Conservation (phyloP, 30 jellyfish, hydroid and myxozoan genomes). For the Nemopilema nomurai region DNA sequence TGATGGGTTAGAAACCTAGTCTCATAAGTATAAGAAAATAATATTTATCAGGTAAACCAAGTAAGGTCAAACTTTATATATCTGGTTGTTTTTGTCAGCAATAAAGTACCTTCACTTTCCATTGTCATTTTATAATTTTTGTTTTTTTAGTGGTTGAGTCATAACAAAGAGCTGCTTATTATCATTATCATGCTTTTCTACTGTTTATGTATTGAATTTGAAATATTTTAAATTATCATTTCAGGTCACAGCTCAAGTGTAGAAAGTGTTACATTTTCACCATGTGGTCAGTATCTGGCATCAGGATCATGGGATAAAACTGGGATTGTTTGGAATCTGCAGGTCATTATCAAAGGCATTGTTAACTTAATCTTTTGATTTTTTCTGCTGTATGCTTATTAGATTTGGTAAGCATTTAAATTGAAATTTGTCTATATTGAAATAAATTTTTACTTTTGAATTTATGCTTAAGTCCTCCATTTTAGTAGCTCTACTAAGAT, state of each 20-base stretch:
- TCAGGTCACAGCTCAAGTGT: slow-evolving; percentile 60
- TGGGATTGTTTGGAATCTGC: slow-evolving; percentile 62
- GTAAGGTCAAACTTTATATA: too few relatives aligned
- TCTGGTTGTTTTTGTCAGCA: too few relatives aligned
- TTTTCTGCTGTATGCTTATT: neutral
- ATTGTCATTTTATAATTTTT: too few relatives aligned
- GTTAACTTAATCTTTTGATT: neutral
- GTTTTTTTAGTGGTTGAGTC: too few relatives aligned
- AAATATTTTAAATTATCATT: neutral
- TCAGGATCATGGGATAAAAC: slow-evolving; percentile 74
- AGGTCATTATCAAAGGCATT: slow-evolving; percentile 18
- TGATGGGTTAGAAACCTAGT: too few relatives aligned
- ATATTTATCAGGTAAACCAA: too few relatives aligned
- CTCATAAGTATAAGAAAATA: too few relatives aligned
- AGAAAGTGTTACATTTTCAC: slow-evolving; percentile 66
- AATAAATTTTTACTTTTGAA: neutral
- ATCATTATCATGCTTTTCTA: too few relatives aligned
- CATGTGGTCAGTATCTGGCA: slow-evolving; percentile 37
- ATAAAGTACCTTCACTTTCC: too few relatives aligned
- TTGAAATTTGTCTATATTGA: too few relatives aligned
- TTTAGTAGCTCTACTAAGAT: neutral
- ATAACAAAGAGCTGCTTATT: too few relatives aligned
- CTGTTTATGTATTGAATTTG: neutral
- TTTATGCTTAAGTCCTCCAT: neutral
- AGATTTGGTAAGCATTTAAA: neutral